phyloP scores from a whole-genome alignment of 2,888 invertebrate genomes.

The Capitulum mitella region DNA sequence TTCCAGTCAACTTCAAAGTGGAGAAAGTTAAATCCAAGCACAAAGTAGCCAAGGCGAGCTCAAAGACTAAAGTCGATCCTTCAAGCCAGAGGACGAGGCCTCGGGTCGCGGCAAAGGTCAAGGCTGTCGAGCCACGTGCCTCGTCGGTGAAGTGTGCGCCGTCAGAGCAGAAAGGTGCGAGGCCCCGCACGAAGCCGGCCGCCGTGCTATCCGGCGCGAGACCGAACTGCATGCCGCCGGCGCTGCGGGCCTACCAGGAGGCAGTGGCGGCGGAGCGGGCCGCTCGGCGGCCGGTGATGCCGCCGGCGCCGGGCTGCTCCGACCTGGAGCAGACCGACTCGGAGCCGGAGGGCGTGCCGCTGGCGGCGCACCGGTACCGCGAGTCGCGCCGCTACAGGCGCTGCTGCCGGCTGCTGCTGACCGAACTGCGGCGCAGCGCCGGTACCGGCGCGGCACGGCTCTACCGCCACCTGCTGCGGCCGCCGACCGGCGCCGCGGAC shows the following conservation, averaged over 20 bases:
- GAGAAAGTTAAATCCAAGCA: neutral
- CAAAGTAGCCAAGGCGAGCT: neutral
- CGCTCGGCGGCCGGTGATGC: neutral
- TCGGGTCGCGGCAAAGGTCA: neutral
- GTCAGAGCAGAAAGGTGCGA: no score
- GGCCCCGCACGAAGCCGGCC: neutral
- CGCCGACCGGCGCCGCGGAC: neutral
- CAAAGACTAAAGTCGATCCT: neutral
- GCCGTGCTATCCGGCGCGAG: neutral
- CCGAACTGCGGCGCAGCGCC: neutral
- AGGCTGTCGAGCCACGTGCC: neutral
- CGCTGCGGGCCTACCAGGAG: neutral
- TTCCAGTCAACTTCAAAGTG: neutral
- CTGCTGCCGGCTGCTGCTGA: constrained; percentile 8
- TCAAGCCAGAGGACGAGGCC: neutral
- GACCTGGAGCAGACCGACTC: neutral
- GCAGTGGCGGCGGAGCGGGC: no score
- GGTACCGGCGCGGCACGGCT: neutral
- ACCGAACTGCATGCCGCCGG: neutral
- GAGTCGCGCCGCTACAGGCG: neutral
- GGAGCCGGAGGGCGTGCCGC: neutral
- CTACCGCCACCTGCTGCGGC: neutral
- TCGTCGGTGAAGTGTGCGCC: no score
- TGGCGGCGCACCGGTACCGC: neutral
- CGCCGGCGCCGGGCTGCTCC: neutral